Percentiles rank a stretch among this genome's conserved stretches.
phyloP scores from a whole-genome alignment of 1,140 invertebrate species.

The Danaus melanippus region DNA sequence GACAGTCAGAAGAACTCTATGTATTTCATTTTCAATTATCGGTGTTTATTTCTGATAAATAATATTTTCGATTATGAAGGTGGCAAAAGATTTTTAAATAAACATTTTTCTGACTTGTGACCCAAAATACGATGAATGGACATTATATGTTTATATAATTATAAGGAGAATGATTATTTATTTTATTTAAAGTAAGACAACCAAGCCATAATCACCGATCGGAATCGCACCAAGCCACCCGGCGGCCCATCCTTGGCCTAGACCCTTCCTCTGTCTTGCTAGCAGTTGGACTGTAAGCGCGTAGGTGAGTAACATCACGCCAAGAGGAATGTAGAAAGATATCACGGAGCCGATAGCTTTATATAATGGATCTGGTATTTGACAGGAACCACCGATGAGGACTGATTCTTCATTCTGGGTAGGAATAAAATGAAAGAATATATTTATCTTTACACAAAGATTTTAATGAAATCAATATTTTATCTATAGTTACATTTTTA shows the following conservation, averaged over 20 bases:
- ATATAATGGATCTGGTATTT: constrained; percentile 90
- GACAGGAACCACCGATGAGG: constrained; percentile 84
- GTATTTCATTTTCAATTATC: too few relatives aligned
- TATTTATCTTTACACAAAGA: neutral
- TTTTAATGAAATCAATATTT: neutral
- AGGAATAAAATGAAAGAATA: constrained; percentile 3
- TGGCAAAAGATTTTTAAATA: too few relatives aligned
- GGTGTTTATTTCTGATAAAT: too few relatives aligned
- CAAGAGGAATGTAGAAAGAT: constrained; percentile 95
- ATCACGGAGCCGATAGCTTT: constrained; percentile 94
- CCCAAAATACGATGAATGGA: too few relatives aligned
- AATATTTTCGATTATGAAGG: too few relatives aligned
- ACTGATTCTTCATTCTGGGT: constrained; percentile 84
- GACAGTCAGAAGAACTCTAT: too few relatives aligned
- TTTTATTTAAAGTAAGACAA: too few relatives aligned
- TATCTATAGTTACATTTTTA: too few relatives aligned
- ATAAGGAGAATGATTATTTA: too few relatives aligned
- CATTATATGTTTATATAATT: constrained; percentile 1
- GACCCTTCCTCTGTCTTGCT: constrained; percentile 82
- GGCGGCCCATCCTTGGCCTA: constrained; percentile 77
- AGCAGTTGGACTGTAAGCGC: constrained; percentile 89
- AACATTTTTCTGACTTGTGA: too few relatives aligned
- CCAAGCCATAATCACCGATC: constrained; percentile 66
- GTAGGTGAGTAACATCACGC: constrained; percentile 95
- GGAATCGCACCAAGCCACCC: constrained; percentile 69